A percentile compares a stretch with the other conserved stretches of the same genome.
These are phyloP conservation scores for Poeciliopsis gracilis DNA, from an alignment of 2,797 vertebrate genomes.

Conservation along the genomic window DNA sequence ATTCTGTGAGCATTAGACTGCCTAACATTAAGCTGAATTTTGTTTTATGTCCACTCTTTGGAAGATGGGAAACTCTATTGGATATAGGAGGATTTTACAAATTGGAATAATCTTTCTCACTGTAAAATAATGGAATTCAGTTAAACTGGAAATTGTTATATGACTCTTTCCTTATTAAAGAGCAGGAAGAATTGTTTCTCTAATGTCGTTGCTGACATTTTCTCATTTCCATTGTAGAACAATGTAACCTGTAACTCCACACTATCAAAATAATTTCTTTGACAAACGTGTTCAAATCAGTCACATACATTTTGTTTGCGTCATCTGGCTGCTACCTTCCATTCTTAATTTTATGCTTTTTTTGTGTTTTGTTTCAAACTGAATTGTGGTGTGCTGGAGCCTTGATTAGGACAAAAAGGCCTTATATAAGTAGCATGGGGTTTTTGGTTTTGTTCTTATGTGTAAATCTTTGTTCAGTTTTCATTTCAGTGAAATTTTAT, in stretches of 20 bases:
- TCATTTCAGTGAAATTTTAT: slow-evolving; percentile 8
- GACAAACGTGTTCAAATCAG: neutral
- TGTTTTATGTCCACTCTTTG: neutral
- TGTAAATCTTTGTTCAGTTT: slow-evolving; percentile 28
- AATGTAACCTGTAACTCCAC: no score
- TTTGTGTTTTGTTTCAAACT: neutral
- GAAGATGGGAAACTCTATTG: neutral
- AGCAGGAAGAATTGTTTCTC: neutral
- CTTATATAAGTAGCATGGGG: neutral
- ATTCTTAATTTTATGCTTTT: neutral
- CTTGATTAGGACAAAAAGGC: neutral
- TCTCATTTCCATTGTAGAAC: neutral
- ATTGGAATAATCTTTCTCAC: neutral
- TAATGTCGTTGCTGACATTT: neutral
- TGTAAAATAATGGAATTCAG: neutral
- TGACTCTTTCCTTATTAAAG: neutral
- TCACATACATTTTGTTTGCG: neutral
- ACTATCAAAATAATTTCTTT: neutral
- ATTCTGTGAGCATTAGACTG: neutral
- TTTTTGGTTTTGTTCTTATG: slow-evolving; percentile 13
- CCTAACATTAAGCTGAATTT: neutral
- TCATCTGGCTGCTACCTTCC: neutral
- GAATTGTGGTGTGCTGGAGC: neutral
- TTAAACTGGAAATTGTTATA: neutral
- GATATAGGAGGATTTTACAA: no score